A percentile compares a stretch with the other conserved stretches of the same genome.
Conservation (phyloP, 2,888 invertebrate genomes). For the Bedellia somnulentella region DNA sequence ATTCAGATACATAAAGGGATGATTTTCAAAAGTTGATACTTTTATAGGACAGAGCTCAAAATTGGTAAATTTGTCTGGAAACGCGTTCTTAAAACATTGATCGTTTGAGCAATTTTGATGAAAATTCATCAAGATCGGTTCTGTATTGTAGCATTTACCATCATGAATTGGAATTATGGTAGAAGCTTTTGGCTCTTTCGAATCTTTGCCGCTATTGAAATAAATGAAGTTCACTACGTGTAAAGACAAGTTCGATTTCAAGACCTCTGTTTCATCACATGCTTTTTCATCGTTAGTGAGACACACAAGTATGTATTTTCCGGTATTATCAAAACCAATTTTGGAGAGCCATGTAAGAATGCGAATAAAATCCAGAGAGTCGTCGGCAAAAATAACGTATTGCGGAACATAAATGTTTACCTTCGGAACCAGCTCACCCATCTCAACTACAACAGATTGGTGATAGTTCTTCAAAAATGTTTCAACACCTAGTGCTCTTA, state of each 20-base stretch:
- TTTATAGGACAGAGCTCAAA: conserved; percentile 20
- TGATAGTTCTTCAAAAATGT: conserved; percentile 22
- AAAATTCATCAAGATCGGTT: conserved; percentile 13
- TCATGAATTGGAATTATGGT: conserved; percentile 18
- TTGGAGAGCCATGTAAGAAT: conserved; percentile 17
- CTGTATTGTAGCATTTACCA: conserved; percentile 18
- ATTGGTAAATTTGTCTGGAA: conserved; percentile 20
- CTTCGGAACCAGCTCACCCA: conserved; percentile 16
- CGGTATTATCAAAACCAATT: conserved; percentile 21
- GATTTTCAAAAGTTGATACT: conserved; percentile 28
- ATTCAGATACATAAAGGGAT: conserved; percentile 27
- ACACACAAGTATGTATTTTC: conserved; percentile 24
- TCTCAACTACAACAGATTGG: conserved; percentile 18
- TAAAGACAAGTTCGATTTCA: conserved; percentile 16
- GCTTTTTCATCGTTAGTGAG: conserved; percentile 12
- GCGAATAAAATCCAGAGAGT: conserved; percentile 17
- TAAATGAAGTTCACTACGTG: conserved; percentile 21
- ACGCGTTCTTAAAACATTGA: conserved; percentile 18
- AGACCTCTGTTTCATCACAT: conserved; percentile 21
- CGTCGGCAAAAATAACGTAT: conserved; percentile 22
- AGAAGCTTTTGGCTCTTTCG: conserved; percentile 14
- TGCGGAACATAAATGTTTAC: conserved; percentile 14
- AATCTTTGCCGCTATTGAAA: conserved; percentile 14
- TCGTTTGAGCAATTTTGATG: conserved; percentile 17
- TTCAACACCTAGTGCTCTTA: conserved; percentile 16